A percentile compares a stretch with the other conserved stretches of the same genome.
Conservation (phyloP, 2,113 vertebrate species). For the Tyrannus savana region DNA sequence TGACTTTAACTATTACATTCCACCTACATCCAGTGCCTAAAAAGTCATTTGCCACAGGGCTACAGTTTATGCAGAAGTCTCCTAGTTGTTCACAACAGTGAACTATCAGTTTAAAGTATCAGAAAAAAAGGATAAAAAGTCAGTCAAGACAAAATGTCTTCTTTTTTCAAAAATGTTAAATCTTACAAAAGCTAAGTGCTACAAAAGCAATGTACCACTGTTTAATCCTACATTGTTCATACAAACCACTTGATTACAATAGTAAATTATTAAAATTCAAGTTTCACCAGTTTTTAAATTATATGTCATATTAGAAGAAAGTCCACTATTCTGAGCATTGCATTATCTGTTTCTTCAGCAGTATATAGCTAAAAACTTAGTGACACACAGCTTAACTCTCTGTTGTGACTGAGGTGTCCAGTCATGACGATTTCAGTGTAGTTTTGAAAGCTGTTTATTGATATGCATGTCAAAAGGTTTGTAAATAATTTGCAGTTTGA, state of each 20-base stretch:
- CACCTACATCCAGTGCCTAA: neutral
- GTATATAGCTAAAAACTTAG: neutral
- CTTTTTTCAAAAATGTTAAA: neutral
- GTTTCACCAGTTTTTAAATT: neutral
- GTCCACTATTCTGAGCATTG: neutral
- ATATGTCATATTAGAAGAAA: neutral
- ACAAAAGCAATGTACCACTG: neutral
- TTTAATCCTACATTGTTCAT: neutral
- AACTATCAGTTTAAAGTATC: neutral
- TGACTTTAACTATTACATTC: neutral
- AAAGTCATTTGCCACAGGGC: neutral
- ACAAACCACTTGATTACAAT: neutral
- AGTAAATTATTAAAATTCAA: neutral
- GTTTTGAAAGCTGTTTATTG: neutral
- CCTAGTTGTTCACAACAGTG: neutral
- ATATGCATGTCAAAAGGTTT: neutral
- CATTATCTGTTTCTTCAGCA: neutral
- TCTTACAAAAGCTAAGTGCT: neutral
- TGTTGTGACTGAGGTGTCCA: neutral
- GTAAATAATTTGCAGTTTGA: neutral
- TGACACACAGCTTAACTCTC: neutral
- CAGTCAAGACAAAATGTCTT: neutral
- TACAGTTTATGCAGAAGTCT: neutral
- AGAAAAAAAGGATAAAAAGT: neutral
- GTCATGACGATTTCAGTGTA: rapidly evolving